Percentiles rank a stretch among this genome's conserved stretches.
Evolutionary conservation across 2,888 invertebrate genomes (phyloP).

Genomic region (Psococerastis gibbosa): DNA sequence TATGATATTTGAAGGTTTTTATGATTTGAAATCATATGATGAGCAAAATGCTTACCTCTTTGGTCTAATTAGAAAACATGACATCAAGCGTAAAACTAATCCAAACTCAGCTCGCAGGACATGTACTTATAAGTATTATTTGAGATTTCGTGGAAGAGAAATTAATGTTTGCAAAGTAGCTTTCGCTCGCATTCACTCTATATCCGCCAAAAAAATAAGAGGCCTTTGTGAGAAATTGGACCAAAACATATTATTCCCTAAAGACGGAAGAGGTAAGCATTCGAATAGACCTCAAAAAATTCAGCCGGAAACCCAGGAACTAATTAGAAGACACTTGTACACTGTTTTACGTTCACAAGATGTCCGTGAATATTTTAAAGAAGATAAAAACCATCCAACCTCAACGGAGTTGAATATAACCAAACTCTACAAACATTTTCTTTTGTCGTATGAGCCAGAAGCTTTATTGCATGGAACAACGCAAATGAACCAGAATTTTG

Average conservation of each 20-base stretch:
- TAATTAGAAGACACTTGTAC: conserved; percentile 35
- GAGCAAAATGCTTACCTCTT: conserved; percentile 38
- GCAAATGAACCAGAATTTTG: not conserved
- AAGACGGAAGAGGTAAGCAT: conserved; percentile 33
- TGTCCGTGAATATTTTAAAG: conserved; percentile 32
- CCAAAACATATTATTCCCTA: conserved; percentile 36
- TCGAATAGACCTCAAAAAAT: conserved; percentile 23
- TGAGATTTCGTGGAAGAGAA: conserved; percentile 33
- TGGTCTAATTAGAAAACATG: conserved; percentile 36
- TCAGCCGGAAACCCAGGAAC: conserved; percentile 21
- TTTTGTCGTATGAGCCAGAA: conserved; percentile 33
- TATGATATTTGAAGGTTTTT: conserved; percentile 35
- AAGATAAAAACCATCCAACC: conserved; percentile 30
- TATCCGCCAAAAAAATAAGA: conserved; percentile 35
- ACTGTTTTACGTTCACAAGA: conserved; percentile 33
- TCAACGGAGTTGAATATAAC: conserved; percentile 36
- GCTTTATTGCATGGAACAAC: conserved; percentile 7
- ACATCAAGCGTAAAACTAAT: conserved; percentile 35
- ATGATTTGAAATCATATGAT: conserved; percentile 36
- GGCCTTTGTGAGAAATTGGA: conserved; percentile 38
- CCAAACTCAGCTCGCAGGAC: conserved; percentile 34
- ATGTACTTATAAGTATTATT: conserved; percentile 36
- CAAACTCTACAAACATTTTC: conserved; percentile 38
- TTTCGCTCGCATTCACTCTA: conserved; percentile 37
- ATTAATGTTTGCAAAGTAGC: conserved; percentile 37